Evolutionary conservation across 2,113 vertebrate genomes (phyloP).

Genomic region (Meleagris gallopavo): DNA sequence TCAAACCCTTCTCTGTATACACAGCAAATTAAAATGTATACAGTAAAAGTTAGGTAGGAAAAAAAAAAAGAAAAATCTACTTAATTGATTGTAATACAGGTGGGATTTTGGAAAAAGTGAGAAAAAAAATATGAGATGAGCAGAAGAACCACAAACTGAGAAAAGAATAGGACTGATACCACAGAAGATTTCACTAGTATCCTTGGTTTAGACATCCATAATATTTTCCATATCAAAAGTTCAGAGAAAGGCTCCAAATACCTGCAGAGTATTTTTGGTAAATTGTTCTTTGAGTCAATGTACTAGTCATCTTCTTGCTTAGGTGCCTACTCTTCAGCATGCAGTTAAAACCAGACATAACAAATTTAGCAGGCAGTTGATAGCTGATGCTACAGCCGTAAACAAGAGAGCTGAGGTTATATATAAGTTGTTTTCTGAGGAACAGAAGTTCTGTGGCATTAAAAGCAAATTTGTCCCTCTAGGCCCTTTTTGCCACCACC

Average conservation of each 20-base stretch:
- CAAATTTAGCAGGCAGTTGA: conserved; percentile 18
- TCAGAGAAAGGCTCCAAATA: neutral
- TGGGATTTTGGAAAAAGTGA: neutral
- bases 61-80: neutral
- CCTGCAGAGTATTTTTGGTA: neutral
- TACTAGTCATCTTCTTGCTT: neutral
- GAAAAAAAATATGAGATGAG: neutral
- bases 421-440: neutral
- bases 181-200: neutral
- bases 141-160: neutral
- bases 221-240: neutral
- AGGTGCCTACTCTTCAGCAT: neutral
- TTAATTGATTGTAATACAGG: neutral
- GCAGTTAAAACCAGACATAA: neutral
- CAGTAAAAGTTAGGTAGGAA: neutral
- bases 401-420: neutral
- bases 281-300: neutral
- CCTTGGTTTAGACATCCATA: neutral
- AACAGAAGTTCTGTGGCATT: neutral
- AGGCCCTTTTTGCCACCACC: neutral
- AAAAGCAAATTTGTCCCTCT: neutral
- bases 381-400: neutral
- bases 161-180: neutral
- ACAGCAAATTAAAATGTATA: neutral
- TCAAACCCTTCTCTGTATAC: neutral